phyloP scores from a whole-genome alignment of 2,113 vertebrate genomes.

The Haemorhous mexicanus region DNA sequence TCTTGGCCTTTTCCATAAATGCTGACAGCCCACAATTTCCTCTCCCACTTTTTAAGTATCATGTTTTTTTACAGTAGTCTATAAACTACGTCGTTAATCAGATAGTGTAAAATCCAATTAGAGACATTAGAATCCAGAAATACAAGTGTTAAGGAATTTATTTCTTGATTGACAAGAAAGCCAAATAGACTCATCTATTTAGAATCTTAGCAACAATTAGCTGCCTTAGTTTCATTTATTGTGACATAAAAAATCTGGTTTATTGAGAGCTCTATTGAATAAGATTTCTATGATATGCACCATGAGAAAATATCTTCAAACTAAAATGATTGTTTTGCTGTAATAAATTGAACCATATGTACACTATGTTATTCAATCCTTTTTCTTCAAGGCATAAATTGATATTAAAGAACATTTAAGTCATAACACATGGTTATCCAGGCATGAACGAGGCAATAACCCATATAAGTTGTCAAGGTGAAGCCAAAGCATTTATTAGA shows the following conservation, averaged over 20 bases:
- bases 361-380: slow-evolving; percentile 85
- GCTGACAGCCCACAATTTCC: slow-evolving; percentile 72
- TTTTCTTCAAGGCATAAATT: slow-evolving; percentile 86
- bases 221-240: slow-evolving; percentile 86
- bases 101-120: slow-evolving; percentile 85
- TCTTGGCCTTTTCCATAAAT: slow-evolving; percentile 64
- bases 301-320: slow-evolving; percentile 85
- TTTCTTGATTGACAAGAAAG: slow-evolving; percentile 85
- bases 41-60: slow-evolving; percentile 66
- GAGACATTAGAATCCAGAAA: slow-evolving; percentile 82
- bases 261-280: slow-evolving; percentile 83
- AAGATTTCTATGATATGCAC: slow-evolving; percentile 84
- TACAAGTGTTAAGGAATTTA: slow-evolving; percentile 84
- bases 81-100: slow-evolving; percentile 79
- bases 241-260: slow-evolving; percentile 88
- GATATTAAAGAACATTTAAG: slow-evolving; percentile 90
- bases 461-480: slow-evolving; percentile 96
- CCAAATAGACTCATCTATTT: slow-evolving; percentile 84
- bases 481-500: slow-evolving; percentile 90
- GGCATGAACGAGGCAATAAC: slow-evolving; percentile 92
- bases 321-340: slow-evolving; percentile 86
- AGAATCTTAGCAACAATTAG: slow-evolving; percentile 85
- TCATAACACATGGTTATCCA: slow-evolving; percentile 91
- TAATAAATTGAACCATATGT: slow-evolving; percentile 89
- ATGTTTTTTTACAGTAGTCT: slow-evolving; percentile 71